Evolutionary conservation across 2,797 vertebrate species (phyloP).

Genomic region (Lophotriccus pileatus): DNA sequence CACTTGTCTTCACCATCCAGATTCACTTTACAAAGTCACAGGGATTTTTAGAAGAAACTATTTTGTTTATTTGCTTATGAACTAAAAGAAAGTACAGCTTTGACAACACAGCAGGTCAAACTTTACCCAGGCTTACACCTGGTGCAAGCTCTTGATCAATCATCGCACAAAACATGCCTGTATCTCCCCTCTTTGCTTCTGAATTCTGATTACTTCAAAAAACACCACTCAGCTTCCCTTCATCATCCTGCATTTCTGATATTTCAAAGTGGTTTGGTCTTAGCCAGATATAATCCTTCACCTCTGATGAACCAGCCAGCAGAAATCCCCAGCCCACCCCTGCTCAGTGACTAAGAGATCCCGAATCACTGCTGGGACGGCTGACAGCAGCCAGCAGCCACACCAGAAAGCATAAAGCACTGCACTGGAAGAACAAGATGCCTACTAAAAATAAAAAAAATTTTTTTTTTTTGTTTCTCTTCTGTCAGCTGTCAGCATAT

Average conservation of each 20-base stretch:
- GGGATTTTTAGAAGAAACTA: not conserved
- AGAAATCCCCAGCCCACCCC: not conserved
- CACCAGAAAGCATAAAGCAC: not conserved
- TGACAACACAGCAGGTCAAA: not conserved
- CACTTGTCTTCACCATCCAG: not conserved
- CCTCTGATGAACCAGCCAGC: not conserved
- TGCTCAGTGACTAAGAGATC: not conserved
- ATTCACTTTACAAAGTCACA: not conserved
- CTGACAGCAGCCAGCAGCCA: slow-evolving; percentile 19
- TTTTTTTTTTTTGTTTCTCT: slow-evolving; percentile 5
- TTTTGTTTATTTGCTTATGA: not conserved
- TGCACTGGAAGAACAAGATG: not conserved
- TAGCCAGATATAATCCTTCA: not conserved
- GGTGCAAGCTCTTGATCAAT: not conserved
- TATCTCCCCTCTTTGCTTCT: not conserved
- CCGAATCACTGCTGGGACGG: not conserved
- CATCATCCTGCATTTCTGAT: not conserved
- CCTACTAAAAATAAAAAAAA: slow-evolving; percentile 7
- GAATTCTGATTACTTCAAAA: not conserved
- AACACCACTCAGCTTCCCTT: not conserved
- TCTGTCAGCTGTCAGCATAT: not conserved
- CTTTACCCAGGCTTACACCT: not conserved
- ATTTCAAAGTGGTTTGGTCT: not conserved
- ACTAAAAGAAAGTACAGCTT: not conserved
- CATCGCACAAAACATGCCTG: accelerated